These are phyloP conservation scores for Sebastes reedi DNA, from an alignment of 2,797 vertebrate genomes.

Conservation along the genomic window DNA sequence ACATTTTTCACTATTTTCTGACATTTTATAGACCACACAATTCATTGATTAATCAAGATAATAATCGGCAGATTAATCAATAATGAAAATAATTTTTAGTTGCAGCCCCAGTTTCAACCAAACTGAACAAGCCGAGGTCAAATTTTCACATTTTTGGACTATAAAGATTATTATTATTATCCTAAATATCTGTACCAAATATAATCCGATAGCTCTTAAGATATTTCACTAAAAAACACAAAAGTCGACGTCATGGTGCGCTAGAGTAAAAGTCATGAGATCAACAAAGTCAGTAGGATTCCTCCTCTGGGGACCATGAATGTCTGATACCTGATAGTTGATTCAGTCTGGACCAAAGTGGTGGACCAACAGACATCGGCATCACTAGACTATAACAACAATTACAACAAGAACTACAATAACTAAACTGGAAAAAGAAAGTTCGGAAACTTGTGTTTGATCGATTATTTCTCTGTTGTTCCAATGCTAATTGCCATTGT, in stretches of 20 bases:
- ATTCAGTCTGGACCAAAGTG: neutral
- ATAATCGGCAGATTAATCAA: too few species aligned
- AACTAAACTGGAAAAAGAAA: neutral
- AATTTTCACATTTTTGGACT: too few species aligned
- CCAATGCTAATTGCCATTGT: rapidly evolving
- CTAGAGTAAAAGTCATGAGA: neutral
- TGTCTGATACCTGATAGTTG: neutral
- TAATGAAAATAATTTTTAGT: too few species aligned
- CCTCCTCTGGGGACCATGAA: neutral
- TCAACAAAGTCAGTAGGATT: neutral
- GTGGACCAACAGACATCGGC: neutral
- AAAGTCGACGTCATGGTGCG: neutral
- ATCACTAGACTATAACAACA: neutral
- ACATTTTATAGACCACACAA: too few species aligned
- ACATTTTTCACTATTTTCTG: too few species aligned
- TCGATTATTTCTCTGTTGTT: too few species aligned
- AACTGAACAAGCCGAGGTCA: too few species aligned
- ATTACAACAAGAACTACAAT: neutral
- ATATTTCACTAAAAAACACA: neutral
- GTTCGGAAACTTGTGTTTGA: too few species aligned
- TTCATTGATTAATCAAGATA: too few species aligned
- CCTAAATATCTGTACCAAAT: neutral
- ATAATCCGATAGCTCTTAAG: neutral
- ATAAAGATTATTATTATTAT: too few species aligned
- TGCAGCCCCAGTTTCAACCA: too few species aligned